phyloP scores from a whole-genome alignment of 2,888 invertebrate genomes.

The Disparrhopalites patrizii region DNA sequence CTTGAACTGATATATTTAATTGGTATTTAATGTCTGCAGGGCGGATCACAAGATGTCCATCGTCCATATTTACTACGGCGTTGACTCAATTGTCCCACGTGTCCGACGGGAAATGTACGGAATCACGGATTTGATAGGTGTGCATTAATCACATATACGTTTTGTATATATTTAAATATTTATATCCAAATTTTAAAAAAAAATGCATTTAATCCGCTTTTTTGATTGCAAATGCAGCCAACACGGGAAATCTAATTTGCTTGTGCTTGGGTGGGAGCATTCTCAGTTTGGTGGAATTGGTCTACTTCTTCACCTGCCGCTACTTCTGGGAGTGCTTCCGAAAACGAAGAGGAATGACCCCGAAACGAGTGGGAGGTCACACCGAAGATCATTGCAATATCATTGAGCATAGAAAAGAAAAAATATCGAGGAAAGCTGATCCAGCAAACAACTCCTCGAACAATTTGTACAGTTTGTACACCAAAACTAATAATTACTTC shows the following conservation, averaged over 20 bases:
- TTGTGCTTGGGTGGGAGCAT: constrained; percentile 36
- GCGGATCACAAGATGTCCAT: constrained; percentile 39
- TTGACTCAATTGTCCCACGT: constrained; percentile 40
- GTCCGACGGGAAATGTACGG: constrained; percentile 44
- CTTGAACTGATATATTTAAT: constrained; percentile 32
- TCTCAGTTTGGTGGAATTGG: constrained; percentile 30
- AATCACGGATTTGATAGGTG: constrained; percentile 40
- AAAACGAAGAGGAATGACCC: no score
- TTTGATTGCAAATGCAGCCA: not conserved
- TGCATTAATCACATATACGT: not conserved
- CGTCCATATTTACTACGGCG: constrained; percentile 42
- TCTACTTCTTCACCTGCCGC: constrained; percentile 35
- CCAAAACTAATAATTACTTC: no score
- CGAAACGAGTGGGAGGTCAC: no score
- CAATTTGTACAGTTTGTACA: no score
- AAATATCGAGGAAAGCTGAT: no score
- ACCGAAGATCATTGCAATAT: no score
- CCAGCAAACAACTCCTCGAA: no score
- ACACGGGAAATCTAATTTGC: constrained; percentile 36
- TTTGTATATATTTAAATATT: not conserved
- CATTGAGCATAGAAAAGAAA: no score
- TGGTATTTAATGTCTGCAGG: constrained; percentile 36
- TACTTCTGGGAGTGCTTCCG: no score
- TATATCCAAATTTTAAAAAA: not conserved
- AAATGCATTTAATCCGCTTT: no score